Percentiles rank a stretch among this genome's conserved stretches.
phyloP scores from a whole-genome alignment of 1,140 invertebrate species.

The Procambarus virginalis region DNA sequence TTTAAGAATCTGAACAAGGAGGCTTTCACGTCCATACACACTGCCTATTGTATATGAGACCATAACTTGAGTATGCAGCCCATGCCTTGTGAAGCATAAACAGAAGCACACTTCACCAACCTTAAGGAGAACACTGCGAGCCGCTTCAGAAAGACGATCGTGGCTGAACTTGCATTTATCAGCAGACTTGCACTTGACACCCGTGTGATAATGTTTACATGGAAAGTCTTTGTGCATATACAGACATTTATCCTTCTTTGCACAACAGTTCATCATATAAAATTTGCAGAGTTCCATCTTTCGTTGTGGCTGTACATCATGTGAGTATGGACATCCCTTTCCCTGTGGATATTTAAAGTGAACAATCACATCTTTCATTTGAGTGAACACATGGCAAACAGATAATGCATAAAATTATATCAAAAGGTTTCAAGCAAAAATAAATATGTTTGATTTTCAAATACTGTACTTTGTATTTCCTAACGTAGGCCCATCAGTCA shows the following conservation, averaged over 20 bases:
- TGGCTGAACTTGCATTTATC: constrained; percentile 96
- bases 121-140: constrained; percentile 81
- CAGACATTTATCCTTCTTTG: constrained; percentile 94
- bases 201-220: constrained; percentile 97
- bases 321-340: constrained; percentile 88
- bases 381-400: too few relatives aligned
- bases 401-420: too few relatives aligned
- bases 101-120: constrained; percentile 72
- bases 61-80: too few relatives aligned
- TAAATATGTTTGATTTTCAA: too few relatives aligned
- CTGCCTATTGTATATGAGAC: too few relatives aligned
- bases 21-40: too few relatives aligned
- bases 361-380: too few relatives aligned
- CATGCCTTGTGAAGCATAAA: too few relatives aligned
- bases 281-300: constrained; percentile 98
- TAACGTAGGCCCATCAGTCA: too few relatives aligned
- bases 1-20: too few relatives aligned
- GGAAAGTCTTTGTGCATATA: constrained; percentile 98
- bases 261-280: constrained; percentile 95
- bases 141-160: constrained; percentile 85
- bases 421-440: too few relatives aligned
- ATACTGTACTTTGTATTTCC: too few relatives aligned
- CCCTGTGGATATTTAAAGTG: constrained; percentile 76
- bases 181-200: constrained; percentile 85
- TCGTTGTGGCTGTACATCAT: constrained; percentile 85